Base-by-base conservation (phyloP, 2,888 invertebrate genomes). In the Elmis aenea region DNA sequence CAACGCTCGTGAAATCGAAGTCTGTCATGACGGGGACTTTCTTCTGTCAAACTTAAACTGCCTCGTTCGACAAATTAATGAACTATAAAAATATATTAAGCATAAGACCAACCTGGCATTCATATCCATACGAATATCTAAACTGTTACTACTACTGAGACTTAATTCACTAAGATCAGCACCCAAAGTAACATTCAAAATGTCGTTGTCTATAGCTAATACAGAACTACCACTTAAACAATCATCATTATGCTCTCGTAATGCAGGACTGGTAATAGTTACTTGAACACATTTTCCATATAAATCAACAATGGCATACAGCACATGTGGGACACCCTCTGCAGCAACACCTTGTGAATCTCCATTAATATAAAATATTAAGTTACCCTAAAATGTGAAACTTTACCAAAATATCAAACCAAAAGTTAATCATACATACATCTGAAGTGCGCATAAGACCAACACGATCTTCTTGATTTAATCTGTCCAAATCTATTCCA, bases 291-390 rank as follows among this genome's bases (percentile, higher is more conserved):
- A 88, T 64, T 85, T 83, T 2, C 88, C 89, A 62, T 87, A 89
- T 55, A 90, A 71, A 65, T 89, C 86, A 12, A 90, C 77, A 21
- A 90, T 76, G 14, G 83, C 88, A 70, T 77, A 87, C 5, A 89
- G 75, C 37, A 77, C 74, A 11, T 73, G 59, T 1, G 93, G 93
- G 49, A 94, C 70, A 50, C 82, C 83, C 50, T 73, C 75, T 0
- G 86, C 89, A 2, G 92, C 94, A 20, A 89, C 75, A 1, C 94
- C 94, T 64, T 92, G 88, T 12, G 90, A 85, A 51, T 83, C 77
- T 1, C 90, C 91, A 66, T 94, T 94, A 10, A 94, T 77, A 62
- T 82, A 92, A 66, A 93, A 92, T 58, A 90, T 76, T 39, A 95
- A 70, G 55, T 90, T 89, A 5, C 84, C 85, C 79, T 87, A 39